Base-by-base conservation (phyloP, 2,888 invertebrate species). In the Rhagophthalmus giganteus region DNA sequence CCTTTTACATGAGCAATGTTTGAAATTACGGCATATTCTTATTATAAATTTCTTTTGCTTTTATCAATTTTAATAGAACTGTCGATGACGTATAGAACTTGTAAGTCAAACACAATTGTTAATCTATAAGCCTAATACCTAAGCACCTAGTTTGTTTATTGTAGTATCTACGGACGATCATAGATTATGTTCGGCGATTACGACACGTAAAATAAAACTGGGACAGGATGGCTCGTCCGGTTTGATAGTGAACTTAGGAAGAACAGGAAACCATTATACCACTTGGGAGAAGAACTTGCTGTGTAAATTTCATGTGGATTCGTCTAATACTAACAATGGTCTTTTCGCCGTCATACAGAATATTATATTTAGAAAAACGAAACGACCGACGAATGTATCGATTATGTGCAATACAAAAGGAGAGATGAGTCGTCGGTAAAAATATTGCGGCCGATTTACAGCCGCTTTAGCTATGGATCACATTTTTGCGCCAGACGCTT, bases 261-360 rank as follows among this genome's bases (percentile, higher is more conserved):
- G 53, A 13, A 59, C 70, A 38, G 65, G 64, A 24, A 57, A 65
- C 24, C 65, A 67, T 35, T 40, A 57, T 20, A 16, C 63, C n/a
- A 65, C 57, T 6, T 68, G 73, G 56, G 51, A 59, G 1, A 48
- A 55, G 14, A 63, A 67, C 38, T 66, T 68, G 13, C 52, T 59
- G 2, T 76, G 76, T 51, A 65, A 58, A 34, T 74, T 76, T 55
- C 58, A 68, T 50, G 67, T 76, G 2, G 62, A 69, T 39, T 50
- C 68, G 0, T 41, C 54, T 2, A 57, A 54, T 31, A 31, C 35
- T 10, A 48, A 44, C 16, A 61, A 60, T 45, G 78, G 78, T 6
- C 58, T 80, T 6, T 74, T 79, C 53, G 79, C 75, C 11, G 79
- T 79, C 2, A 75, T 81, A 33, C 80, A 81, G 57, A 73, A 69